These are phyloP conservation scores for Riptortus pedestris DNA, from an alignment of 1,140 invertebrate genomes.

Conservation along the genomic window DNA sequence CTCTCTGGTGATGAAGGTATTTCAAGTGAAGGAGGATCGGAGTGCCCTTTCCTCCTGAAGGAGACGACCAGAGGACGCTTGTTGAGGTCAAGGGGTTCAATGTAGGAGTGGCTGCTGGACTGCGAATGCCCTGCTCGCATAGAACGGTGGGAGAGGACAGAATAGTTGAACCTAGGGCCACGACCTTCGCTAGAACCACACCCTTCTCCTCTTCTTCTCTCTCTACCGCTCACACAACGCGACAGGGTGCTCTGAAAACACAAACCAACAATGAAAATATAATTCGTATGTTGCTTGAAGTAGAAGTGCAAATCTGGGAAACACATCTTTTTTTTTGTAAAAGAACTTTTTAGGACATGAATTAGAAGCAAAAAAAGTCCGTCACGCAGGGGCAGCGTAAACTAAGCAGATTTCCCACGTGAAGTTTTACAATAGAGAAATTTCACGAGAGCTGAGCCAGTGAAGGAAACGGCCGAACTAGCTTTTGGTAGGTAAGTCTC, in stretches of 20 bases:
- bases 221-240: slow-evolving; percentile 27
- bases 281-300: too few relatives aligned
- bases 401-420: too few relatives aligned
- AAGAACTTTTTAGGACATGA: too few relatives aligned
- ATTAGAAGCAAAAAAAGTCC: too few relatives aligned
- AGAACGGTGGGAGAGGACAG: slow-evolving; percentile 29
- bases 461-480: too few relatives aligned
- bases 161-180: slow-evolving; percentile 27
- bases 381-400: too few relatives aligned
- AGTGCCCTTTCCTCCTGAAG: slow-evolving; percentile 24
- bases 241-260: slow-evolving; percentile 30
- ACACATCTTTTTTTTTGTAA: too few relatives aligned
- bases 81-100: slow-evolving; percentile 25
- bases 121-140: slow-evolving; percentile 17
- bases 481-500: too few relatives aligned
- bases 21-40: background rate
- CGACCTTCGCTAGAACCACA: background rate
- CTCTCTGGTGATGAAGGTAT: background rate
- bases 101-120: slow-evolving; percentile 21
- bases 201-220: slow-evolving; percentile 21
- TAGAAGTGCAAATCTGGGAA: too few relatives aligned
- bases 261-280: too few relatives aligned
- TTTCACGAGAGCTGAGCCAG: too few relatives aligned
- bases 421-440: too few relatives aligned
- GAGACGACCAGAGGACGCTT: slow-evolving; percentile 30